phyloP scores from a whole-genome alignment of 2,797 vertebrate genomes.

The Antrozous pallidus region DNA sequence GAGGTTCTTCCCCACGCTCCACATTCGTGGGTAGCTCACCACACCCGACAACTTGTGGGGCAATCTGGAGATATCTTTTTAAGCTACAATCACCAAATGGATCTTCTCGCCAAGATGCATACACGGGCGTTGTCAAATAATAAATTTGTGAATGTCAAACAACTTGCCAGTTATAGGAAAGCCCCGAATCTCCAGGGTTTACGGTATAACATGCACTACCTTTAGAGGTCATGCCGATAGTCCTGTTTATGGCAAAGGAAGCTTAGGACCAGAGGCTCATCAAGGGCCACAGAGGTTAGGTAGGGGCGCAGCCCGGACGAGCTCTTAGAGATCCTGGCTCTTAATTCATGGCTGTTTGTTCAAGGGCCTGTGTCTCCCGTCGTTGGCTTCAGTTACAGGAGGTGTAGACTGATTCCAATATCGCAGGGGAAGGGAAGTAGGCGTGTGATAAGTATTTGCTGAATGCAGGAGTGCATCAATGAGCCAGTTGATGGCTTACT shows the following conservation, averaged over 20 bases:
- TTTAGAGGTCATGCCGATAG: neutral
- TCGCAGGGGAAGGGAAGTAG: neutral
- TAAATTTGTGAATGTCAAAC: neutral
- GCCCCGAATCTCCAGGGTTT: neutral
- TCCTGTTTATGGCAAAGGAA: neutral
- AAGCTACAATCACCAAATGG: neutral
- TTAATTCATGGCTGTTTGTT: neutral
- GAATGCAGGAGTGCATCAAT: neutral
- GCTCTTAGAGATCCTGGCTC: neutral
- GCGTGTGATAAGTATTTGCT: neutral
- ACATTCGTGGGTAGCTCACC: neutral
- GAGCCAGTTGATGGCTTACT: neutral
- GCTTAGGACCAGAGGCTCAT: neutral
- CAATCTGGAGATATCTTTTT: neutral
- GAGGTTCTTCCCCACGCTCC: neutral
- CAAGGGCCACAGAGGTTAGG: neutral
- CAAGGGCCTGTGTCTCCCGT: neutral
- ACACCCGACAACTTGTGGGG: neutral
- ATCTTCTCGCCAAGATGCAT: neutral
- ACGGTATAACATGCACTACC: neutral
- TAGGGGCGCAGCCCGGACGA: neutral
- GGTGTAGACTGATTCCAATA: neutral
- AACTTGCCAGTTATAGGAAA: neutral
- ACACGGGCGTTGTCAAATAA: neutral
- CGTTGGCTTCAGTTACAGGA: neutral